Percentiles rank a stretch among this genome's conserved stretches.
phyloP scores from a whole-genome alignment of 2,888 invertebrate species.

The Caenorhabditis parvicauda region DNA sequence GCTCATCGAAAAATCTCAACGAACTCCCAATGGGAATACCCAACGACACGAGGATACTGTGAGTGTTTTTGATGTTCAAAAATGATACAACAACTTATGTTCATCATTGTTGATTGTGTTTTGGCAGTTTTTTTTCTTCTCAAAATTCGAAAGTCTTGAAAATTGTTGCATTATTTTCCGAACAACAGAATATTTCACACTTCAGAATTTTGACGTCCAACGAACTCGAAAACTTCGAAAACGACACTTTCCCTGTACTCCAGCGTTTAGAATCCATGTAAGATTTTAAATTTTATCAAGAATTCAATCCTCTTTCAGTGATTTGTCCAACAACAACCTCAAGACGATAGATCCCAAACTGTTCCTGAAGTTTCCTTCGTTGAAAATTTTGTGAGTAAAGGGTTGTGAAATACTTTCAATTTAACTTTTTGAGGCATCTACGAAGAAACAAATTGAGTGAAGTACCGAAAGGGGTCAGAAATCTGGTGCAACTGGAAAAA shows the following conservation, averaged over 20 bases:
- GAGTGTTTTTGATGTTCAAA: not conserved
- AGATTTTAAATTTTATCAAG: not conserved
- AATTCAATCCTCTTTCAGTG: constrained; percentile 21
- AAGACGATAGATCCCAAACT: constrained; percentile 22
- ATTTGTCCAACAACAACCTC: constrained; percentile 37
- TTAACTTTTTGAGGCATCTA: constrained; percentile 30
- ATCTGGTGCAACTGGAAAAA: constrained; percentile 25
- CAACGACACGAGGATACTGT: constrained; percentile 22
- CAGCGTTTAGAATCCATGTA: not conserved
- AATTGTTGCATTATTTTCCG: too few relatives aligned
- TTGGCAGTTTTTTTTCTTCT: too few relatives aligned
- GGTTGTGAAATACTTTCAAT: constrained; percentile 10
- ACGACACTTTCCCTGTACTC: not conserved
- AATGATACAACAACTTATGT: not conserved
- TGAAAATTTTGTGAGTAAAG: constrained; percentile 27
- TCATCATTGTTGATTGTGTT: too few relatives aligned
- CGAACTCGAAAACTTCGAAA: constrained; percentile 18
- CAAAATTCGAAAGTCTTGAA: too few relatives aligned
- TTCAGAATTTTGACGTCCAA: constrained; percentile 31
- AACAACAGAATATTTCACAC: too few relatives aligned
- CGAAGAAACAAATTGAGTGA: constrained; percentile 34
- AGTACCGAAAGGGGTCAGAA: constrained; percentile 24
- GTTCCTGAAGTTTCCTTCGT: constrained; percentile 25
- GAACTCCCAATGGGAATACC: constrained; percentile 29
- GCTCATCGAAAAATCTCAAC: constrained; percentile 27